Conservation (phyloP, 2,888 invertebrate genomes). For the Netelia fuscicornis region DNA sequence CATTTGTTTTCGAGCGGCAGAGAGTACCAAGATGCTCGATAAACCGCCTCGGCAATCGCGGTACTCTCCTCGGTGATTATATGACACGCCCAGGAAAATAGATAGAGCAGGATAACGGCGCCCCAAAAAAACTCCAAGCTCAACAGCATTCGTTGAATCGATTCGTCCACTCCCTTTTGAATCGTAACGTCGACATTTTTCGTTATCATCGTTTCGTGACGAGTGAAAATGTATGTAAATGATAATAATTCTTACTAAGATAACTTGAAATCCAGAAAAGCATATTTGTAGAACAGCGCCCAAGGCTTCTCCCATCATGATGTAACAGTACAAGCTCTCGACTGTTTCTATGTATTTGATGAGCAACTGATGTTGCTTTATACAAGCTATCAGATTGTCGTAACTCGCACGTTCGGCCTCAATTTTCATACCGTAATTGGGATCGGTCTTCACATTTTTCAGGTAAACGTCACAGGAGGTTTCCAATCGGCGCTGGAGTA, state of each 20-base stretch:
- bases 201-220: neutral
- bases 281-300: constrained; percentile 67
- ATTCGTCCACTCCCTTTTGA: constrained; percentile 57
- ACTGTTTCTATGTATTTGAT: constrained; percentile 65
- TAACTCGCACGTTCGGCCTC: constrained; percentile 28
- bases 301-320: constrained; percentile 64
- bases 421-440: neutral
- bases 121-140: constrained; percentile 68
- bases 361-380: constrained; percentile 65
- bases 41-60: constrained; percentile 71
- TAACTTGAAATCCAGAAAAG: constrained; percentile 68
- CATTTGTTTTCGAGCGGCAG: constrained; percentile 60
- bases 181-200: neutral
- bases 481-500: constrained; percentile 67
- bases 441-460: neutral
- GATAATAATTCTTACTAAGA: constrained; percentile 59
- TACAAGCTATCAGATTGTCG: constrained; percentile 59
- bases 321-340: constrained; percentile 66
- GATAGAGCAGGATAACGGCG: constrained; percentile 67
- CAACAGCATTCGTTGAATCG: constrained; percentile 47
- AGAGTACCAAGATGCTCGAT: constrained; percentile 72
- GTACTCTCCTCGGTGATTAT: constrained; percentile 73
- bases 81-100: constrained; percentile 75
- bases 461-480: constrained; percentile 42
- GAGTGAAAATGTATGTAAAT: neutral